phyloP scores from a whole-genome alignment of 2,113 vertebrate species.

The Piaya cayana region DNA sequence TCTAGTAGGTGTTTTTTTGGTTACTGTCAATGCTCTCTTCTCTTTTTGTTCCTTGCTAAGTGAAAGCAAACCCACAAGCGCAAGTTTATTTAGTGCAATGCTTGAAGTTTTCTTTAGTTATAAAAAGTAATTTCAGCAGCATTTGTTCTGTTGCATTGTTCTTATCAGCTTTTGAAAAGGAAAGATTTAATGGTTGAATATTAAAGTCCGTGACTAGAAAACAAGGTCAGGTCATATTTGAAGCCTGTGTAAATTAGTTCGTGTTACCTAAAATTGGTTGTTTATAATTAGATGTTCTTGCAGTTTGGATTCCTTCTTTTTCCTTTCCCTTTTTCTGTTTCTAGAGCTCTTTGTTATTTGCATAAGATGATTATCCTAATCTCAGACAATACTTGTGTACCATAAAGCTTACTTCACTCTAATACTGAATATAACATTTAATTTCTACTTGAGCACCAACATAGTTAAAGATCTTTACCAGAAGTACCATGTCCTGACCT shows the following conservation, averaged over 20 bases:
- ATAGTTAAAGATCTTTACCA: background rate
- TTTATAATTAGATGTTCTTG: background rate
- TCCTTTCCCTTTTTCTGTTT: background rate
- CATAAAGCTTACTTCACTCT: background rate
- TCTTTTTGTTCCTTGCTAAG: constrained; percentile 31
- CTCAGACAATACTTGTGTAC: background rate
- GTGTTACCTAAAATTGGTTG: background rate
- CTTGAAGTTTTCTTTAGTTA: constrained; percentile 17
- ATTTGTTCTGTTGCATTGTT: constrained; percentile 48
- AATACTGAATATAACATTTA: background rate
- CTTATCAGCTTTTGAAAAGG: background rate
- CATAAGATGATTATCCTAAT: background rate
- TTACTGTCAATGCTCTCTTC: constrained; percentile 48
- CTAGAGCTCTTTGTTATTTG: background rate
- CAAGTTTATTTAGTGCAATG: constrained; percentile 17
- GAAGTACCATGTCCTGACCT: background rate
- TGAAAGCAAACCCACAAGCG: constrained; percentile 50
- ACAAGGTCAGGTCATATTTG: background rate
- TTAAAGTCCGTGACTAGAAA: background rate
- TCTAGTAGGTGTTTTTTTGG: constrained; percentile 43
- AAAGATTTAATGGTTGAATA: background rate
- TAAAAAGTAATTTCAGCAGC: constrained; percentile 20
- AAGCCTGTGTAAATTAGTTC: background rate
- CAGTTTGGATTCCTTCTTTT: background rate
- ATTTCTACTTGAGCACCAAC: background rate